Evolutionary conservation across 2,797 vertebrate genomes (phyloP).

Genomic region (Gymnocypris eckloni): DNA sequence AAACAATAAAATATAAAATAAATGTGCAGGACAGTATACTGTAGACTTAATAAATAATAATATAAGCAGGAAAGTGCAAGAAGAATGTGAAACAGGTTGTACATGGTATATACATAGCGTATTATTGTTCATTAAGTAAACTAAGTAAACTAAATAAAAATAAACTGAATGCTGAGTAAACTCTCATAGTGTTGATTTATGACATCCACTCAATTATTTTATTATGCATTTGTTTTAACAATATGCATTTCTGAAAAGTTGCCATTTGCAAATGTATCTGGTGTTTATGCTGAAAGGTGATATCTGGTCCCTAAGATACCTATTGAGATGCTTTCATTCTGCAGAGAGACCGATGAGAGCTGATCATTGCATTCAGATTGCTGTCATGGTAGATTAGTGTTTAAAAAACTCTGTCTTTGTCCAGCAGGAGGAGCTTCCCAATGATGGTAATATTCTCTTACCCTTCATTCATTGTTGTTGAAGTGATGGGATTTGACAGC

Average conservation of each 20-base stretch:
- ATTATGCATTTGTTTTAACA: not conserved
- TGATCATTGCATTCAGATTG: slow-evolving; percentile 8
- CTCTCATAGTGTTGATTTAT: not conserved
- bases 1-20: no score
- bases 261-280: not conserved
- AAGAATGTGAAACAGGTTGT: no score
- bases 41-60: no score
- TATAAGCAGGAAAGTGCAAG: no score
- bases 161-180: not conserved
- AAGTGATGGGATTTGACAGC: slow-evolving; percentile 32
- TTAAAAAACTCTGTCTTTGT: not conserved
- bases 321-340: not conserved
- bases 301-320: not conserved
- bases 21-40: no score
- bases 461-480: slow-evolving; percentile 11
- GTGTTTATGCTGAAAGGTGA: not conserved
- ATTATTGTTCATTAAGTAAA: no score
- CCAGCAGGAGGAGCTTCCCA: slow-evolving; percentile 27
- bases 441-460: slow-evolving; percentile 25
- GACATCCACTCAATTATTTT: not conserved
- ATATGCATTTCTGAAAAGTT: not conserved
- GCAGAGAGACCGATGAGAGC: not conserved
- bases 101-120: no score
- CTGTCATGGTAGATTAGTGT: slow-evolving; percentile 16
- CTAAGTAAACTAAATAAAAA: no score